Base-by-base conservation (phyloP, 23 tunicate species). In the Halocynthia aurantium region DNA sequence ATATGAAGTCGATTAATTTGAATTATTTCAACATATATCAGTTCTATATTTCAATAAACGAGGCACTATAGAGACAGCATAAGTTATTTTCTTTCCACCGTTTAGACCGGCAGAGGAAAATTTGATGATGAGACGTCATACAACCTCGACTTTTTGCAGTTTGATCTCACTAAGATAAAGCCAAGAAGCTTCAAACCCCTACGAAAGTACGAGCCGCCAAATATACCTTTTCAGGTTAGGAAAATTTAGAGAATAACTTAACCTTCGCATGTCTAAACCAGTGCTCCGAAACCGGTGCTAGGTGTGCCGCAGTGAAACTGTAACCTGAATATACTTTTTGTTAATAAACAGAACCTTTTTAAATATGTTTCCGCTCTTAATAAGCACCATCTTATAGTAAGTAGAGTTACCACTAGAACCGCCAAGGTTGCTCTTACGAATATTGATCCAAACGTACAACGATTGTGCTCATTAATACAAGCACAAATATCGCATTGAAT, bases 91-190 rank as follows among this genome's bases (percentile, higher is more conserved):
- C 17, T 58, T 58, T 58, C 2, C 63, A 4, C 4, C 4, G 17
- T 72, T 18, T 56, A 72, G 76, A 17, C 52, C 50, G 10, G 10
- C 11, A 72, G 51, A 44, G 76, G 76, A 20, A 72, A 77, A 65
- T 74, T 83, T 40, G 62, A 51, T 52, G 80, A 63, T 31, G 86
- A 76, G 44, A 83, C 86, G 40, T 83, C 81, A 7, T 83, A 83
- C 65, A 83, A 52, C 74, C 51, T 8, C 64, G 76, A 67, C 74
- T 83, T 64, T 53, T 61, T 71, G 11, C 18, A 31, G 21, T 76
- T 61, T 55, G 86, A 76, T 51, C 7, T 22, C 21, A 17, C 13
- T 10, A 20, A 20, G 17, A 11, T 55, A 20, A 21, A 51, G 22
- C 2, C 73, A 51, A 51, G 73, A 50, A 83, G 76, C 58, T 83